Base-by-base conservation (phyloP, 2,797 vertebrate genomes). In the Distichodus sexfasciatus region DNA sequence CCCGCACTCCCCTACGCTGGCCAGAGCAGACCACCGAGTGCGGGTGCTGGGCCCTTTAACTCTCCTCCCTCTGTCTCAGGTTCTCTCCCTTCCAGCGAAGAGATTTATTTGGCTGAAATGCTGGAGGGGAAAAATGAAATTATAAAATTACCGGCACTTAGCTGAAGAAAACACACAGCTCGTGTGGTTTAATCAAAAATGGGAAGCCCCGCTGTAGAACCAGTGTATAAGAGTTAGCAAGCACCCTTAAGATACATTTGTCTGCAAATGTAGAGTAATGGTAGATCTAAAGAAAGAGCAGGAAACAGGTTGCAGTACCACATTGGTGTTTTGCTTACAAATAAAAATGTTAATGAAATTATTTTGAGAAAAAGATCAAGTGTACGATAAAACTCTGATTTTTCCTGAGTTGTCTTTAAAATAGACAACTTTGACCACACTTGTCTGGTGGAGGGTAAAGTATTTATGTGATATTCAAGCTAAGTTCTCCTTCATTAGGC, bases 21-120 rank as follows among this genome's bases (percentile, higher is more conserved):
- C 88, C 81, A 74, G 77, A 87, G 76, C 83, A 88, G 94, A 97
- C 96, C 95, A 96, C 95, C 94, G 92, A 95, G 92, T 12, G 78
- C 7, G 93, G 83, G 72, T 80, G 69, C 54, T 36, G 29, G 4
- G 15, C 75, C 58, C 10, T 72, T 77, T 79, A 76, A 29, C 19
- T 40, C 28, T 83, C 80, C 78, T 75, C 66, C 62, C 68, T 6
- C 54, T 60, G 44, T 38, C 79, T 62, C 81, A 76, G 63, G 78
- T 86, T 80, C 74, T 80, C 74, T 74, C 38, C n/a, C 19, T 75
- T 79, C 47, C 79, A 68, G 79, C 83, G 82, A 80, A 29, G 64
- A 87, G 84, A 89, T 87, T 88, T 87, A 88, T 88, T 86, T 21
- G 33, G 54, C 33, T 10, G 10, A 71, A 64, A 75, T 71, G 72